phyloP scores from a whole-genome alignment of 1,140 invertebrate species.

The Pseudachorutes palmiensis region DNA sequence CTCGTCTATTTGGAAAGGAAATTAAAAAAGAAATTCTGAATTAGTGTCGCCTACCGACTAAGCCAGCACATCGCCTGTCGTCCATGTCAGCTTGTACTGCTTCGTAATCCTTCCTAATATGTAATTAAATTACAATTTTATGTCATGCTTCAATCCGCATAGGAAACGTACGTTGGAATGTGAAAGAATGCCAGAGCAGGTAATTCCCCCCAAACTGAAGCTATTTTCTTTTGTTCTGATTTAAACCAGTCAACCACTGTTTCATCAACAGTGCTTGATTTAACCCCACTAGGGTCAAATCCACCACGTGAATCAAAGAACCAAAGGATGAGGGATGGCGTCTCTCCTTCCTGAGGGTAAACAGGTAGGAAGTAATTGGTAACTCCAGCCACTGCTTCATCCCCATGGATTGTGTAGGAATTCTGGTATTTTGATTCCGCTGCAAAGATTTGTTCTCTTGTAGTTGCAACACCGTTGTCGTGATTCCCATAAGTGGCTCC shows the following conservation, averaged over 20 bases:
- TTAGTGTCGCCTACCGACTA: conserved; percentile 4
- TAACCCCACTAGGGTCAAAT: conserved; percentile 13
- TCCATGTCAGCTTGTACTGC: conserved; percentile 17
- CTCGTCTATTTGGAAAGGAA: too few species aligned
- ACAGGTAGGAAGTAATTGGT: conserved; percentile 24
- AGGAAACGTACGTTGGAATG: conserved; percentile 28
- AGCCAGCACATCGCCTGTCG: conserved; percentile 9
- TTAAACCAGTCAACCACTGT: conserved; percentile 21
- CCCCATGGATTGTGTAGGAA: conserved; percentile 11
- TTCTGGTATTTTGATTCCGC: conserved; percentile 20
- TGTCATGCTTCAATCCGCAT: too few species aligned
- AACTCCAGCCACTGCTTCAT: conserved; percentile 7
- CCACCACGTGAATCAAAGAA: conserved; percentile 25
- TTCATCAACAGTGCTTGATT: conserved; percentile 14
- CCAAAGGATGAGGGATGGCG: conserved; percentile 17
- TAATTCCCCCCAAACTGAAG: conserved; percentile 10
- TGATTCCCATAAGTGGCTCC: conserved; percentile 27
- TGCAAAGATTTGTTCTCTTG: conserved; percentile 16
- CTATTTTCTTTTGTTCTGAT: not conserved
- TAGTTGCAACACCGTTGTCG: conserved; percentile 20
- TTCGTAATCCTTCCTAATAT: conserved; percentile 23
- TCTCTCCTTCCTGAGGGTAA: conserved; percentile 9
- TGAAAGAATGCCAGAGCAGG: conserved; percentile 25
- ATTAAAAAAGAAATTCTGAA: not conserved
- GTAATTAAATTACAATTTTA: too few species aligned